Base-by-base conservation (phyloP, 2,888 invertebrate species). In the Lasioglossum oenotherae region DNA sequence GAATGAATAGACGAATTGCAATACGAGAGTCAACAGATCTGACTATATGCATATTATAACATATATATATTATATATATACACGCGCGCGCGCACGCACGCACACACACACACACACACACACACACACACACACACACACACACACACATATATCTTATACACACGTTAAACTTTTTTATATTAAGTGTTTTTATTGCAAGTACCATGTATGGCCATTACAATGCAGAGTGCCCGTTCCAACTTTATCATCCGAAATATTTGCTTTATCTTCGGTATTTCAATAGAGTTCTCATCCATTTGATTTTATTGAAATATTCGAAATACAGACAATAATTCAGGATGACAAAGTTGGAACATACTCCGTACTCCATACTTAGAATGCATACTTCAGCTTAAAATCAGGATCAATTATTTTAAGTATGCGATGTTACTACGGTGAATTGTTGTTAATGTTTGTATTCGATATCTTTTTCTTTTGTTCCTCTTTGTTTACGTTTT, bases 11-110 rank as follows among this genome's bases (percentile, higher is more conserved):
- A 75, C 85, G 35, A 78, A 86, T 86, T 85, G 86, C 86, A 81
- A 86, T 86, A 86, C 86, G 86, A 86, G 86, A 86, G 86, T 86
- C 86, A 86, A 86, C 86, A 86, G 86, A 86, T 81, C 85, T 81
- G 85, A 85, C 78, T 86, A 67, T 82, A 14, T 60, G 46, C 46
- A 71, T 71, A 12, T n/a, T n/a, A n/a, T n/a, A n/a, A n/a, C n/a
- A 12, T 31, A 71, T n/a, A 57, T n/a, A 57, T 23, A 49, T 49
- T n/a, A 57, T 23, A 49, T 49, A 35, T 49, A 49, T 49, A 23
- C 23, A n/a, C n/a, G n/a, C n/a, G n/a, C n/a, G n/a, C n/a, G n/a
- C n/a, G n/a, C n/a, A n/a, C n/a, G n/a, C n/a, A n/a, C n/a, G n/a
- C n/a, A n/a, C n/a, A n/a, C n/a, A n/a, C n/a, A n/a, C n/a, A n/a